phyloP scores from a whole-genome alignment of 2,888 invertebrate species.

The Oscheius sp. region DNA sequence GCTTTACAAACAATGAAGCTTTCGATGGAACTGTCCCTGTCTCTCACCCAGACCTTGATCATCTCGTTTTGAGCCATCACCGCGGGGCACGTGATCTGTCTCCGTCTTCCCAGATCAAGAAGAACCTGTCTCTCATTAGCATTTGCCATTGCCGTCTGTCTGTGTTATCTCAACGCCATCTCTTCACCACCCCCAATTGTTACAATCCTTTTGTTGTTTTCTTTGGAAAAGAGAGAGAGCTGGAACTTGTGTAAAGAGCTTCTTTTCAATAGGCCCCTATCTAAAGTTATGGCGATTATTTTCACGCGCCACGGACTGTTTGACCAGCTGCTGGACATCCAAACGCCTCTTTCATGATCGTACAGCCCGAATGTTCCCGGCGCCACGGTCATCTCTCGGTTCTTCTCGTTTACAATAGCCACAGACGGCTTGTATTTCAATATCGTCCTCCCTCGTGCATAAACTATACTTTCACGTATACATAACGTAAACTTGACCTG shows the following conservation, averaged over 20 bases:
- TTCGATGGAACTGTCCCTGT: too few relatives aligned
- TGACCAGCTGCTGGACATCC: slow-evolving; percentile 14
- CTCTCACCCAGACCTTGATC: neutral
- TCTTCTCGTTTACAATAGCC: slow-evolving; percentile 23
- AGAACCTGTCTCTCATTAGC: slow-evolving; percentile 32
- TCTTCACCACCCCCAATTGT: neutral
- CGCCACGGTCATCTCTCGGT: neutral
- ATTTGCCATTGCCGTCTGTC: slow-evolving; percentile 16
- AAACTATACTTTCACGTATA: slow-evolving; percentile 5
- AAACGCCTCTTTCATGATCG: neutral
- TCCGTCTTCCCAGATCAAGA: neutral
- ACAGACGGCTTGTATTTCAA: slow-evolving; percentile 13
- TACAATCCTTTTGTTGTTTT: slow-evolving; percentile 1
- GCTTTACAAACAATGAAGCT: too few relatives aligned
- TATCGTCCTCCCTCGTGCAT: neutral
- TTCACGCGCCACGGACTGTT: neutral
- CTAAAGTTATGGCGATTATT: neutral
- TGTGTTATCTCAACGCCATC: neutral
- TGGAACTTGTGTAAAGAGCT: slow-evolving; percentile 11
- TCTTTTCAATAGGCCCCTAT: neutral
- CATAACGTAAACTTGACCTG: neutral
- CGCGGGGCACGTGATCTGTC: neutral
- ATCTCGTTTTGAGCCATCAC: neutral
- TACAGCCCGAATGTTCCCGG: slow-evolving; percentile 16
- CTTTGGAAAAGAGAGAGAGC: neutral